Evolutionary conservation across 2,888 invertebrate species (phyloP).

Genomic region (Clanis bilineata): DNA sequence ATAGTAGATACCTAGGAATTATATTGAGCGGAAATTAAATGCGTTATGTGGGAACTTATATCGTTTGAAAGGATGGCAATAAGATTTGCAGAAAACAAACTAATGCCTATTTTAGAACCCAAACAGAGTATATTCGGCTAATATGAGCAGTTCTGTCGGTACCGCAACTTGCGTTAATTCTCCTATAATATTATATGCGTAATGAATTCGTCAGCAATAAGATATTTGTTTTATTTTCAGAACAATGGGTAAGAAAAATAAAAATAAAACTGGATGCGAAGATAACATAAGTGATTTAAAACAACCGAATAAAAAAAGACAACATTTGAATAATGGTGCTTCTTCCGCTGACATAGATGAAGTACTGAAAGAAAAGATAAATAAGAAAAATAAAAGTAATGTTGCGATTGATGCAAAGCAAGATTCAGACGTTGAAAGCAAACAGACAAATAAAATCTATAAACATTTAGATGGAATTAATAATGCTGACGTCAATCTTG

Average conservation of each 20-base stretch:
- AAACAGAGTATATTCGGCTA: too few species aligned
- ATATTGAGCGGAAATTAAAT: background rate
- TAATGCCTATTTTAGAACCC: too few species aligned
- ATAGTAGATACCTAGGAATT: background rate
- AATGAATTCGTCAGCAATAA: background rate
- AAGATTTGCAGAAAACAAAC: too few species aligned
- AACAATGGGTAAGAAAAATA: conserved; percentile 46
- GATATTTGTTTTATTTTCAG: conserved; percentile 28
- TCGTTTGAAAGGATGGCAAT: too few species aligned
- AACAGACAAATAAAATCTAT: conserved; percentile 8
- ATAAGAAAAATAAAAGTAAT: background rate
- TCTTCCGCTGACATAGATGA: too few species aligned
- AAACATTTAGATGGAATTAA: background rate
- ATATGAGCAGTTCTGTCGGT: too few species aligned
- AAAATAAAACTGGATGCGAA: conserved; percentile 12
- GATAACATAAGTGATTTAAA: background rate
- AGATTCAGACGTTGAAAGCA: conserved; percentile 12
- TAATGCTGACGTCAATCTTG: background rate
- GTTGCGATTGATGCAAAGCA: background rate
- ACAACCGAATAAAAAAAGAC: background rate
- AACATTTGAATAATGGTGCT: background rate
- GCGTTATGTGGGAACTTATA: too few species aligned
- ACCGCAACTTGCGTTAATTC: too few species aligned
- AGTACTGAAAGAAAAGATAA: background rate
- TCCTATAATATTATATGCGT: too few species aligned